Evolutionary conservation across 2,113 vertebrate species (phyloP), one percentile per base, ranked within the genome.

Genomic region (Uria aalge): DNA sequence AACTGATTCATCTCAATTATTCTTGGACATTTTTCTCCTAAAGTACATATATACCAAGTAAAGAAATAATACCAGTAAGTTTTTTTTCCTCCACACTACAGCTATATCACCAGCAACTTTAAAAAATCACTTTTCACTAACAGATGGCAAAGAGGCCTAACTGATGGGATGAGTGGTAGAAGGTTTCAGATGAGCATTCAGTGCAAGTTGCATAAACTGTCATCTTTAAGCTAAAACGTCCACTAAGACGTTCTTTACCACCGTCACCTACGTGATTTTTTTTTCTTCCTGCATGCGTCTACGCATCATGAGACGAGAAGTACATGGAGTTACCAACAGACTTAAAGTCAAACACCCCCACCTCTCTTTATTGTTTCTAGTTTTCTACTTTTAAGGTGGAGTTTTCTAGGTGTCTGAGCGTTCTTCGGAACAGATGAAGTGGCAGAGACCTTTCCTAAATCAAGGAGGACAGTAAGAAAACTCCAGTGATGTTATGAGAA

Each of bases 1-100:
- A 94, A 91, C 93, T 96, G 96, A 96, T 96, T 96, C 91, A 96
- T 95, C 96, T 91, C 69, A 75, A 94, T 94, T 92, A 93, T 94
- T 95, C 94, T 92, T 95, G 94, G 96, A 75, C 80, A 34, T 81
- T 86, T 94, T 92, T 69, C 53, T 91, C 86, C 80, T 71, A 4
- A 71, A 89, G 56, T 50, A 88, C 90, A 88, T 27, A 69, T 40
- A 90, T 1, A 90, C 52, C 68, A 45, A 75, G 40, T 34, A 34
- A 81, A 89, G 83, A 53, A 69, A 72, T 64, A 86, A 90, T 80
- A n/a, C 41, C 94, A 45, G 10, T 0, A 23, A 68, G 30, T 8
- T 69, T 38, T 75, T 77, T 75, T 71, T 63, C 80, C 64, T 89
- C 41, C 75, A 38, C 48, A 29, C 85, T 67, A 62, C 59, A 82